Base-by-base conservation (phyloP, 1,140 invertebrate species). In the Sycobia sp. region DNA sequence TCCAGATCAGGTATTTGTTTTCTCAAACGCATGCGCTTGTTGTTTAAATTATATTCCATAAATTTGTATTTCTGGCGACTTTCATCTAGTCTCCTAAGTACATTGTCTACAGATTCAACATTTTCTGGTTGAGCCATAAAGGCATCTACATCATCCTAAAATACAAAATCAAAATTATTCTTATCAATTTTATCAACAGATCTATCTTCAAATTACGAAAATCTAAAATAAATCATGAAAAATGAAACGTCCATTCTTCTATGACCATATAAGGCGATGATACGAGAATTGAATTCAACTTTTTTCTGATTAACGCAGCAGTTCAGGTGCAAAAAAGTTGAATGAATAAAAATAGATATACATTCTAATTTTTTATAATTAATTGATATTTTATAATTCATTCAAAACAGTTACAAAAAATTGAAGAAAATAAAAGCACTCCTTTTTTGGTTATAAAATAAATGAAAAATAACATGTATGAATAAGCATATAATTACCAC, bases 51-150 rank as follows among this genome's bases (percentile, higher is more conserved):
- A 69, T 88, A 90, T 82, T 98, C 96, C 91, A 98, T 96, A 75
- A 96, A 95, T 83, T 97, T 97, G 78, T 98, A 98, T 85, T 98
- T 97, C 62, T 88, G 89, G 82, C 96, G 93, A 77, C 91, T 90
- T 73, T 97, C 96, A 76, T 98, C 95, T 34, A 98, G 82, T 68
- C 84, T 87, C 71, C 89, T 89, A 39, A 98, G 81, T 13, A 95
- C 95, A 77, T 88, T 87, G 71, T 97, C 93, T 4, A 90, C 90
- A 57, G 88, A 88, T 36, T 87, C 86, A 71, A 88, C 86, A 73
- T 94, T 94, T 76, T 95, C 94, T 23, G 89, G 82, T 66, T 87
- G 82, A 66, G 86, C 86, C 92, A 98, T 96, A 76, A 91, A 98
- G 47, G 89, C 86, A 74, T 97, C 95, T 13, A 99, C 95, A 89